phyloP scores from a whole-genome alignment of 2,888 invertebrate genomes.

The Anarsia innoxiella region DNA sequence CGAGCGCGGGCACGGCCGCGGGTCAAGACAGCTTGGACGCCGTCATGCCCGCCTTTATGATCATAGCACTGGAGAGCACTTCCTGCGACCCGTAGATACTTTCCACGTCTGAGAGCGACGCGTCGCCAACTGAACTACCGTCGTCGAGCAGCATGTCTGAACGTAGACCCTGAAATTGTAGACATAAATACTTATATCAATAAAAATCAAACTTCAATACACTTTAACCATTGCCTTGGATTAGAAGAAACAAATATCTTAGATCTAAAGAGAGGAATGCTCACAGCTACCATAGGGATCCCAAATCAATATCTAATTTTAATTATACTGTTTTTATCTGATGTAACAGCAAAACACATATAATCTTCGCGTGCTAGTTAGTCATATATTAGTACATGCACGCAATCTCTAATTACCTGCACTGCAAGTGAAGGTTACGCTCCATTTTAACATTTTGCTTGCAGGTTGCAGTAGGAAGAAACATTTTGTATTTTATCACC shows the following conservation, averaged over 20 bases:
- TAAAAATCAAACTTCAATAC: too few species aligned
- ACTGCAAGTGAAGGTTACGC: not conserved
- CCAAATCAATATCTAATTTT: too few species aligned
- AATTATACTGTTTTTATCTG: too few species aligned
- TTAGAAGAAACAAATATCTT: too few species aligned
- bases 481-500: too few species aligned
- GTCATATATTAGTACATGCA: not conserved
- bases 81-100: constrained; percentile 52
- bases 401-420: not conserved
- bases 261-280: too few species aligned
- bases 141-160: constrained; percentile 60
- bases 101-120: constrained; percentile 49
- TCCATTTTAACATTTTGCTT: too few species aligned
- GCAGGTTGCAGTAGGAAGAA: too few species aligned
- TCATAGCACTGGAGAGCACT: constrained; percentile 42
- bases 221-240: too few species aligned
- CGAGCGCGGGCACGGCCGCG: constrained; percentile 61
- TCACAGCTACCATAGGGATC: too few species aligned
- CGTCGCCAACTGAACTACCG: constrained; percentile 49
- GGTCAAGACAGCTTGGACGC: constrained; percentile 59
- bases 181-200: not conserved
- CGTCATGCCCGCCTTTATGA: constrained; percentile 52
- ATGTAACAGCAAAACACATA: too few species aligned
- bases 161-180: constrained; percentile 51
- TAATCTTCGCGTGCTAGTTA: not conserved